Base-by-base conservation (phyloP, 92 coral and sea anemone genomes). In the Muricea muricata region DNA sequence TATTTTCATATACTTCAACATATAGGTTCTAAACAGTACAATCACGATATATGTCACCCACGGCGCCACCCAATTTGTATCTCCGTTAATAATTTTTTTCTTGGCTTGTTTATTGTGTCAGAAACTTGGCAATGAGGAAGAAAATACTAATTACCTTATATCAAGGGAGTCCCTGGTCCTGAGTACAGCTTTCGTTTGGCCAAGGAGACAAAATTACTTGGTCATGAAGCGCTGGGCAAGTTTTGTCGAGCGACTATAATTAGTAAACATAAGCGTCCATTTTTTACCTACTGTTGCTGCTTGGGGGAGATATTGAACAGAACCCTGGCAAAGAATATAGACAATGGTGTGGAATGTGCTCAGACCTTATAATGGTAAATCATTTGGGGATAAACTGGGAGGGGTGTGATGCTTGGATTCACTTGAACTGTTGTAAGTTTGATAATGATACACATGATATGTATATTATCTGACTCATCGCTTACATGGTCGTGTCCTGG, bases 401-500 rank as follows among this genome's bases (percentile, higher is more conserved):
- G n/a, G 67, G n/a, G n/a, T 74, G 84, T 61, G 63, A 84, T 75
- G 74, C 73, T 74, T 84, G 88, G 88, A 72, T 31, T 52, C 83
- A 84, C 25, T 48, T 80, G 13, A 84, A 84, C 0, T 72, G 84
- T 82, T 70, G 83, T 74, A 46, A 55, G 66, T 33, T 74, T 50
- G 83, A 74, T 69, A 10, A 52, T 55, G 81, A 30, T 52, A 72
- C 63, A 73, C 75, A 84, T 54, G 88, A 84, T n/a, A n/a, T n/a
- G n/a, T 52, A 13, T 84, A 70, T 73, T 84, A 42, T 45, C 88
- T 45, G 75, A 45, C 58, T 50, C 82, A 0, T 84, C 88, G 8
- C 88, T 84, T 58, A 74, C 73, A 74, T 84, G 83, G 88, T 70
- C 73, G 42, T 74, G 83, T 73, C 81, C 88, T 48, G 58, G 63